Percentiles rank a stretch among this genome's conserved stretches.
These are phyloP conservation scores for Drosophila parthenogenetica DNA, from an alignment of 2,888 invertebrate species.

Conservation along the genomic window DNA sequence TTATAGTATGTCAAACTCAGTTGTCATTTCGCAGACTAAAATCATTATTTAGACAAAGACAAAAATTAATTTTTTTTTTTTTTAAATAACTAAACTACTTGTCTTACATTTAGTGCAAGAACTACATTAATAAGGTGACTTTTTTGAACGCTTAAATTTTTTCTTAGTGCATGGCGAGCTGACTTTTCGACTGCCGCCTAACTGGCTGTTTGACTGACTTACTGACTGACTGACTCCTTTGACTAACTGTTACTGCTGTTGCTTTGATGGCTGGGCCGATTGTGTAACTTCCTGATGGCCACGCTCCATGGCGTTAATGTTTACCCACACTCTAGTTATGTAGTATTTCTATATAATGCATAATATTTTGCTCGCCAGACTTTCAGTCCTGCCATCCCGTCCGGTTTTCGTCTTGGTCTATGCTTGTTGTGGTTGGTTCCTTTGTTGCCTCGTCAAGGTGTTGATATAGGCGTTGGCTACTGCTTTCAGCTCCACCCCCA, in stretches of 20 bases:
- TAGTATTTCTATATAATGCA: conserved; percentile 62
- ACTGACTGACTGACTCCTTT: conserved; percentile 8
- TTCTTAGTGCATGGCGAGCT: not conserved
- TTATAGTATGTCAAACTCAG: no score
- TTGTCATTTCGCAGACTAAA: no score
- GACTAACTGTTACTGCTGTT: conserved; percentile 16
- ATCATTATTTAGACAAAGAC: no score
- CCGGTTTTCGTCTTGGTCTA: conserved; percentile 2
- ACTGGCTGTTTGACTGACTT: not conserved
- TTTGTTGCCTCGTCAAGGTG: conserved; percentile 61
- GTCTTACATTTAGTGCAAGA: no score
- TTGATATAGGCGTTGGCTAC: conserved; percentile 58
- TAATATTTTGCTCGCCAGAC: conserved; percentile 59
- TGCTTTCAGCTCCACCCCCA: conserved; percentile 10
- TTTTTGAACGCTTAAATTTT: no score
- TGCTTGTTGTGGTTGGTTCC: conserved; percentile 15
- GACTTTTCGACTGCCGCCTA: conserved; percentile 1
- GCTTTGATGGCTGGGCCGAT: conserved; percentile 50
- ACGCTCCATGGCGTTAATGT: conserved; percentile 67
- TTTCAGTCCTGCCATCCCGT: conserved; percentile 12
- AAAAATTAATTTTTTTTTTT: no score
- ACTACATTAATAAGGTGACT: no score
- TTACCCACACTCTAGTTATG: conserved; percentile 43
- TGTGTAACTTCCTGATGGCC: conserved; percentile 64
- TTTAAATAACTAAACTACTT: no score